A percentile compares a stretch with the other conserved stretches of the same genome.
These are phyloP conservation scores for Phengaris arion DNA, from an alignment of 2,888 invertebrate species.

Conservation along the genomic window DNA sequence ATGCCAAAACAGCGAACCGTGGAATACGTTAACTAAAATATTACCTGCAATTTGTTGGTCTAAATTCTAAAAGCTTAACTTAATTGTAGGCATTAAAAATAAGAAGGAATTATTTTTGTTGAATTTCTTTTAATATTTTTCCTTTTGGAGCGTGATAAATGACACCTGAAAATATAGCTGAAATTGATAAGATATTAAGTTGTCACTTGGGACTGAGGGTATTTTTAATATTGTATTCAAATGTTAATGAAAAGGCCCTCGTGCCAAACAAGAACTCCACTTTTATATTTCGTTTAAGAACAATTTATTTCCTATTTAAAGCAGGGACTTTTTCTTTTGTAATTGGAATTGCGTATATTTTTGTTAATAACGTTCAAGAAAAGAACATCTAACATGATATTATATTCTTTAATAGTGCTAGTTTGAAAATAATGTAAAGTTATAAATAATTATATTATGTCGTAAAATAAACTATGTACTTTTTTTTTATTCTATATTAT, in stretches of 20 bases:
- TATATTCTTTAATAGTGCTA: too few relatives aligned
- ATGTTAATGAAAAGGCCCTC: conserved; percentile 5
- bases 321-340: neutral
- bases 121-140: conserved; percentile 20
- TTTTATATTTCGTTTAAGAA: neutral
- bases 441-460: too few relatives aligned
- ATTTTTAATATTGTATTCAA: conserved; percentile 20
- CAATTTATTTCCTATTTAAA: neutral
- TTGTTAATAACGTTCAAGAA: neutral
- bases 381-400: too few relatives aligned
- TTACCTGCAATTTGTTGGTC: conserved; percentile 28
- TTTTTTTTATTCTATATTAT: too few relatives aligned
- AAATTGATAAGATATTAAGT: conserved; percentile 6
- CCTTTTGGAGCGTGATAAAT: conserved; percentile 15
- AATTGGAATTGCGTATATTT: neutral
- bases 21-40: conserved; percentile 23
- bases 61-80: conserved; percentile 37
- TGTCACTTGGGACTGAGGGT: neutral
- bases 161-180: neutral
- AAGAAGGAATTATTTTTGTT: conserved; percentile 24
- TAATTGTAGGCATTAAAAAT: conserved; percentile 36
- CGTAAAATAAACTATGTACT: too few relatives aligned
- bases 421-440: too few relatives aligned
- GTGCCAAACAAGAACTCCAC: neutral
- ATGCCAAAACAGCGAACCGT: conserved; percentile 16